These are phyloP conservation scores for Cecidostiba fungosa DNA, from an alignment of 2,888 invertebrate genomes.

Conservation along the genomic window DNA sequence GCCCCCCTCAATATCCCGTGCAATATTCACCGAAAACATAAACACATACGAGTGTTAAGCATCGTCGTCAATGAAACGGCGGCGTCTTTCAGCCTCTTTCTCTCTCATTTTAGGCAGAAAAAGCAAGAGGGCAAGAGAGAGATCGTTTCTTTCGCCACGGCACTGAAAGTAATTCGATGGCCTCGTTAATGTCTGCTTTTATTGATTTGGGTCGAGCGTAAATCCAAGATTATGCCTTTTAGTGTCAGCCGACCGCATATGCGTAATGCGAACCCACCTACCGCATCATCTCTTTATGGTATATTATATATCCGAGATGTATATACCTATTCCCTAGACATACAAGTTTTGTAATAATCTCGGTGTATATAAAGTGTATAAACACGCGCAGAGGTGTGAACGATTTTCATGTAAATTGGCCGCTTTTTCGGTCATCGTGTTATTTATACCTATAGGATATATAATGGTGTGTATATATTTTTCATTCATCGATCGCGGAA, in stretches of 20 bases:
- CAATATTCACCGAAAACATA: constrained; percentile 11
- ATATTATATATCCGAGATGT: background rate
- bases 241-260: constrained; percentile 55
- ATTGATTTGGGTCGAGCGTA: constrained; percentile 73
- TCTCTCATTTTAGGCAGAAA: constrained; percentile 66
- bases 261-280: constrained; percentile 47
- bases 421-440: background rate
- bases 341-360: constrained; percentile 42
- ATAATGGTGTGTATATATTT: background rate
- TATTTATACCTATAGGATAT: background rate
- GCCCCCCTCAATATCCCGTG: background rate
- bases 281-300: constrained; percentile 40
- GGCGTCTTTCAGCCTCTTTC: constrained; percentile 18
- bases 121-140: background rate
- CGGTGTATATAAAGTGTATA: constrained; percentile 35
- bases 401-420: constrained; percentile 46
- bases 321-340: background rate
- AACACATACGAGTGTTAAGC: constrained; percentile 34
- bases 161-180: constrained; percentile 75
- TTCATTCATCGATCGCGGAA: constrained; percentile 13
- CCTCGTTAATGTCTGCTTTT: constrained; percentile 77
- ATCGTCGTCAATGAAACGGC: constrained; percentile 33
- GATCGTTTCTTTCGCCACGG: constrained; percentile 71
- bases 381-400: constrained; percentile 59
- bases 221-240: constrained; percentile 65